Conservation (phyloP, 2,797 vertebrate genomes). For the Sebastes iracundus region DNA sequence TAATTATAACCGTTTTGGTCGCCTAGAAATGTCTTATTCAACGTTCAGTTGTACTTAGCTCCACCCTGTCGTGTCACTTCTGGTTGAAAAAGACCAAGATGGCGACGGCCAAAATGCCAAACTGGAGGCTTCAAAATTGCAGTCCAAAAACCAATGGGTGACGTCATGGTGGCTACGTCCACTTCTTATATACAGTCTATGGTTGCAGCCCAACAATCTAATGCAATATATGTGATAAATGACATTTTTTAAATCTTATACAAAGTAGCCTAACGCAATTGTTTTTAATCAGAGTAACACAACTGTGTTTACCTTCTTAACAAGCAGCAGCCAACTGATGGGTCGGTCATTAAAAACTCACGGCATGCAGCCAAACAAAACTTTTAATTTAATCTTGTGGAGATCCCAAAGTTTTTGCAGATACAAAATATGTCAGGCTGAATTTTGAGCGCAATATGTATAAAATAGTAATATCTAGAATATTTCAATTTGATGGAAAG, state of each 20-base stretch:
- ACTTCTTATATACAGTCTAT: too few relatives aligned
- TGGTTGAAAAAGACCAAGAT: too few relatives aligned
- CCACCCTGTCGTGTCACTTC: too few relatives aligned
- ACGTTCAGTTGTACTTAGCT: too few relatives aligned
- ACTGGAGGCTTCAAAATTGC: too few relatives aligned
- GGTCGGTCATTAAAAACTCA: not conserved
- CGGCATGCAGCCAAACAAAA: not conserved
- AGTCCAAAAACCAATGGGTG: too few relatives aligned
- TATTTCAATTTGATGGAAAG: not conserved
- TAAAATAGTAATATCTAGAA: not conserved
- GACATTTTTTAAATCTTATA: not conserved
- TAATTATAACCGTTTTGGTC: not conserved
- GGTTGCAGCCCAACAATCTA: not conserved
- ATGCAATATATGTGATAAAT: not conserved
- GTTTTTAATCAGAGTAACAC: not conserved
- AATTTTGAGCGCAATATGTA: not conserved
- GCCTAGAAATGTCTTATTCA: too few relatives aligned
- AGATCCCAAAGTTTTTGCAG: not conserved
- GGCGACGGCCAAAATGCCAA: too few relatives aligned
- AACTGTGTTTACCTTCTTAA: not conserved
- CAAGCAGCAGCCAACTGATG: not conserved
- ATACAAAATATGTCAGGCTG: not conserved
- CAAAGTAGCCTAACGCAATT: not conserved
- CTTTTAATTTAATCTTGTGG: not conserved
- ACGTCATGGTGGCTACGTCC: too few relatives aligned